Evolutionary conservation across 2,113 vertebrate species (phyloP).

Genomic region (Regulus satrapa): DNA sequence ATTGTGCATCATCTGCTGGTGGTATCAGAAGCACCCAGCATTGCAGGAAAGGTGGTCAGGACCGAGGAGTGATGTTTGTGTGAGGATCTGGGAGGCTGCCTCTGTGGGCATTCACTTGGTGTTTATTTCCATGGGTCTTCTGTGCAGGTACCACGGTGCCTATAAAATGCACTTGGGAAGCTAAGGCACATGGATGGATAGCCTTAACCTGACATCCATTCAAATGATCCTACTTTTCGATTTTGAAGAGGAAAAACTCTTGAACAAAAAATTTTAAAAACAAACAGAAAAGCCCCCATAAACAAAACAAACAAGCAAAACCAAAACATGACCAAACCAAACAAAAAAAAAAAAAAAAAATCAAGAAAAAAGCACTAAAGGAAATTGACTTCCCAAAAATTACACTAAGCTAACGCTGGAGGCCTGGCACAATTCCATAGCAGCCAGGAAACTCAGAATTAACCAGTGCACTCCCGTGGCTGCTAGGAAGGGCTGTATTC

Average conservation of each 20-base stretch:
- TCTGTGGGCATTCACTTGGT: background rate
- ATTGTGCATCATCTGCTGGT: background rate
- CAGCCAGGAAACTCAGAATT: slow-evolving; percentile 74
- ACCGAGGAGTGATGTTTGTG: background rate
- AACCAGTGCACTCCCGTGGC: slow-evolving; percentile 46
- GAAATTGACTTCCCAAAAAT: slow-evolving; percentile 81
- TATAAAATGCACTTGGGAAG: background rate
- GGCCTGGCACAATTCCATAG: slow-evolving; percentile 71
- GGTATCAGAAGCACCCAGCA: background rate
- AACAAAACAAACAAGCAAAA: background rate
- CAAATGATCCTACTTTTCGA: slow-evolving; percentile 56
- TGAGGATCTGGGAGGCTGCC: background rate
- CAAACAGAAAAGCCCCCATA: background rate
- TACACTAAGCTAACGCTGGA: slow-evolving; percentile 74
- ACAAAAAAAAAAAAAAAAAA: background rate
- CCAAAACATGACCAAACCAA: too few relatives aligned
- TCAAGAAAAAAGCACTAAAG: slow-evolving; percentile 3
- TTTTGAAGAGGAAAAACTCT: slow-evolving; percentile 47
- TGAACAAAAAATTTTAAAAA: background rate
- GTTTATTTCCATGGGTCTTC: background rate
- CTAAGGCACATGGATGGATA: background rate
- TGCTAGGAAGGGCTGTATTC: background rate
- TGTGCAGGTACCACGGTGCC: background rate
- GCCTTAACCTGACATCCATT: background rate
- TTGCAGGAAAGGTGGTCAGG: background rate